Conservation (phyloP, 2,888 invertebrate genomes). For the Trypoxylon attenuatum region DNA sequence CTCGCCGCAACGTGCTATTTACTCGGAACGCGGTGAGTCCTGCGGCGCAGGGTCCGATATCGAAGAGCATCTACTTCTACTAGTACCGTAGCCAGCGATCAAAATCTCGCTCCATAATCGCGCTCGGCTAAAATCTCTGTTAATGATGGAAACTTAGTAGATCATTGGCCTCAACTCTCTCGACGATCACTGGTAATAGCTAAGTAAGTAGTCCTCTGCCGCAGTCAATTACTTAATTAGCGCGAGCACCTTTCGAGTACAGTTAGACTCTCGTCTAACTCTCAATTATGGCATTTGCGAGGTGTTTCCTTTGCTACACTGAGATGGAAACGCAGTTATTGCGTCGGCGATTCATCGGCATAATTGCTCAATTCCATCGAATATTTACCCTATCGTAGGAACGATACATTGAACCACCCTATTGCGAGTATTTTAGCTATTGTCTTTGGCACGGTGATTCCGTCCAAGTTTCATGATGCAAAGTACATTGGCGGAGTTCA, state of each 20-base stretch:
- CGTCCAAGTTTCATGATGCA: conserved; percentile 32
- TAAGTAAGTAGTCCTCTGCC: conserved; percentile 3
- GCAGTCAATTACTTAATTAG: conserved; percentile 30
- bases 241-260: conserved; percentile 19
- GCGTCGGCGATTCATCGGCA: too few species aligned
- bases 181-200: conserved; percentile 22
- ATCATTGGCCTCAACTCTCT: conserved; percentile 1
- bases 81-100: conserved; percentile 1
- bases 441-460: too few species aligned
- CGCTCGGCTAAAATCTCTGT: conserved; percentile 11
- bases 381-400: too few species aligned
- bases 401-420: too few species aligned
- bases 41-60: not conserved
- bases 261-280: conserved; percentile 8
- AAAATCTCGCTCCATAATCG: conserved; percentile 7
- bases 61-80: not conserved
- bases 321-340: not conserved
- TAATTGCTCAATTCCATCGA: too few species aligned
- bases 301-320: too few species aligned
- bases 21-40: not conserved
- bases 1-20: conserved; percentile 4
- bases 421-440: too few species aligned
- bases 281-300: too few species aligned
- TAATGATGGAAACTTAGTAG: conserved; percentile 4
- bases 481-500: conserved; percentile 51